phyloP scores from a whole-genome alignment of 2,888 invertebrate genomes.

The Aleiodes testaceus region DNA sequence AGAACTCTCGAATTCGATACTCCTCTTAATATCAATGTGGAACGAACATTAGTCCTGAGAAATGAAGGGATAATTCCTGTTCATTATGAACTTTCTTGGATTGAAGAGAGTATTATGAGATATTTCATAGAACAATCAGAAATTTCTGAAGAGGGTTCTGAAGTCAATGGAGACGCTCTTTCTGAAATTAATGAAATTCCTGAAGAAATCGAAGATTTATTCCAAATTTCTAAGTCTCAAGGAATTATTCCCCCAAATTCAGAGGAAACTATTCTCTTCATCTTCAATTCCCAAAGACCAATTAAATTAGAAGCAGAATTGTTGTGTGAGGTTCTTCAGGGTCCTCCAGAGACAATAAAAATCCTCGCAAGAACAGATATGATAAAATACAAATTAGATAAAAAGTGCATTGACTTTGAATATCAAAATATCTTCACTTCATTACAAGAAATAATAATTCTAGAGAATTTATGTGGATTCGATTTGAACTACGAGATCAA shows the following conservation, averaged over 20 bases:
- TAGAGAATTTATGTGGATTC: conserved; percentile 75
- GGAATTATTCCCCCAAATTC: conserved; percentile 55
- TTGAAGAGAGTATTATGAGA: conserved; percentile 50
- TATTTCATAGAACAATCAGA: neutral
- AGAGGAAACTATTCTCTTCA: conserved; percentile 51
- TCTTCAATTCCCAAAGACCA: conserved; percentile 52
- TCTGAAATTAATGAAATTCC: neutral
- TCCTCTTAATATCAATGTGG: conserved; percentile 74
- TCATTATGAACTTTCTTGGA: conserved; percentile 71
- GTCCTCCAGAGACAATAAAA: conserved; percentile 75
- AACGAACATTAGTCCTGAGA: conserved; percentile 73
- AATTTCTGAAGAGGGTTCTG: neutral
- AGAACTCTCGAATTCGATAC: conserved; percentile 78
- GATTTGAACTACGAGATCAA: conserved; percentile 74
- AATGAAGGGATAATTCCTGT: conserved; percentile 76
- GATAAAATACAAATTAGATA: conserved; percentile 74
- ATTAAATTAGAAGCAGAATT: conserved; percentile 72
- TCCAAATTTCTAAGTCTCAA: conserved; percentile 53
- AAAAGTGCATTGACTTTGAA: conserved; percentile 69
- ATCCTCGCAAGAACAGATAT: conserved; percentile 75
- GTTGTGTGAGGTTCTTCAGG: conserved; percentile 76
- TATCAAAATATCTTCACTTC: conserved; percentile 70
- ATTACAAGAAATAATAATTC: conserved; percentile 60
- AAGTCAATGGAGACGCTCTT: neutral
- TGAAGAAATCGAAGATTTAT: conserved; percentile 36